phyloP scores from a whole-genome alignment of 2,113 vertebrate genomes.

The Zootoca vivipara region DNA sequence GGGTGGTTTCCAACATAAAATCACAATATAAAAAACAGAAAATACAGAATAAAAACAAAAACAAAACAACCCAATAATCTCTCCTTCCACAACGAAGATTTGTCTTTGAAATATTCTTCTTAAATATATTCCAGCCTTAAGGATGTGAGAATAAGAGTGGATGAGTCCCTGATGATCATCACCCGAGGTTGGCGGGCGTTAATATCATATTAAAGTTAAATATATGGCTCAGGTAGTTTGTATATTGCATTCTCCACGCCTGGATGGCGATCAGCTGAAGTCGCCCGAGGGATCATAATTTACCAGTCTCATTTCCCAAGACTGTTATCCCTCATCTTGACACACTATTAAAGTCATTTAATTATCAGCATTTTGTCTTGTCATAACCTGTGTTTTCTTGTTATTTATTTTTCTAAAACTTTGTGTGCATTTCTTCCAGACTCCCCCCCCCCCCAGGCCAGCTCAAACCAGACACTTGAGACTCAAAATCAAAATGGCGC shows the following conservation, averaged over 20 bases:
- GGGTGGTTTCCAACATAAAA: too few relatives aligned
- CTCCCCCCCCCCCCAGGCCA: not conserved
- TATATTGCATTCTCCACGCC: constrained; percentile 50
- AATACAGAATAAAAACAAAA: too few relatives aligned
- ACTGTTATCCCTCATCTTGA: constrained; percentile 74
- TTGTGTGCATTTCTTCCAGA: not conserved
- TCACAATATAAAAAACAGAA: too few relatives aligned
- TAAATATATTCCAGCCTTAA: constrained; percentile 25
- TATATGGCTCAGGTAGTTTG: constrained; percentile 38
- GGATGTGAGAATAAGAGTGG: constrained; percentile 33
- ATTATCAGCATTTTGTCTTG: constrained; percentile 72
- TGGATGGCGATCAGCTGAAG: constrained; percentile 39
- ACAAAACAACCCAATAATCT: too few relatives aligned
- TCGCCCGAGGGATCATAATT: constrained; percentile 60
- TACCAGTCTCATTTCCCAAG: constrained; percentile 58
- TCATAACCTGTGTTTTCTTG: constrained; percentile 48
- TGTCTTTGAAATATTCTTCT: not conserved
- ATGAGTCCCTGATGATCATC: constrained; percentile 19
- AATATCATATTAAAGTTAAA: constrained; percentile 32
- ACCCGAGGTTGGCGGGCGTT: not conserved
- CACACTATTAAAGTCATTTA: constrained; percentile 71
- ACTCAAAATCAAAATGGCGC: not conserved
- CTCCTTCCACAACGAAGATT: too few relatives aligned
- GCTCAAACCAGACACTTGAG: not conserved
- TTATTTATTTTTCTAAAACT: constrained; percentile 60